phyloP scores from a whole-genome alignment of 2,888 invertebrate genomes.

The Diploptera punctata region DNA sequence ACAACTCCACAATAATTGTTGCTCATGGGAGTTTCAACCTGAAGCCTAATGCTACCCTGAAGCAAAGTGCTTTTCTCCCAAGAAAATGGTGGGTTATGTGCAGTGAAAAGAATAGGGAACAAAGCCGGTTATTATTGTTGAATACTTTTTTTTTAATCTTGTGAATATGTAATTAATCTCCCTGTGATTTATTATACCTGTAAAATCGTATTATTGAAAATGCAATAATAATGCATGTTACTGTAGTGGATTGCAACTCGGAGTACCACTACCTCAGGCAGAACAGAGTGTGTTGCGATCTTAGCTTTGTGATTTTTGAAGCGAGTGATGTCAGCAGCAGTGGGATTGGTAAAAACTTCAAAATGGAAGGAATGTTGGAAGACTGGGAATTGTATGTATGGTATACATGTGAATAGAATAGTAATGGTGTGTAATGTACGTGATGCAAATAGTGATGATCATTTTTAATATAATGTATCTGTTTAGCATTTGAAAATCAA shows the following conservation, averaged over 20 bases:
- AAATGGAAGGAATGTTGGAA: background rate
- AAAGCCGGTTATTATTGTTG: conserved; percentile 37
- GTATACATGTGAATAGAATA: background rate
- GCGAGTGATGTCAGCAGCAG: background rate
- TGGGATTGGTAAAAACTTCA: background rate
- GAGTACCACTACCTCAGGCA: conserved; percentile 21
- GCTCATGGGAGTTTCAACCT: conserved; percentile 14
- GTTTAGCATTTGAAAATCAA: too few relatives aligned
- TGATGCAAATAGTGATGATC: too few relatives aligned
- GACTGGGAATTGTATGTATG: background rate
- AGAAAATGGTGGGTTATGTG: conserved; percentile 9
- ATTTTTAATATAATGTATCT: too few relatives aligned
- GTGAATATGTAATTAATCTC: conserved; percentile 43
- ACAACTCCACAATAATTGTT: conserved; percentile 10
- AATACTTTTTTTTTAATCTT: conserved; percentile 37
- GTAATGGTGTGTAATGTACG: background rate
- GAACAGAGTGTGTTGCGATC: background rate
- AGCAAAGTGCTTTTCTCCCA: background rate
- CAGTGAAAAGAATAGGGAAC: conserved; percentile 32
- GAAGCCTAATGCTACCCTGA: conserved; percentile 12
- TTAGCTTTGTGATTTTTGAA: background rate
- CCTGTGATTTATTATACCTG: conserved; percentile 42
- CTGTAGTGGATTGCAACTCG: conserved; percentile 27
- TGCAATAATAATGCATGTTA: conserved; percentile 40
- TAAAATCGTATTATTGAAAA: conserved; percentile 33